Conservation (phyloP, 2,797 vertebrate species). For the Notolabrus celidotus region DNA sequence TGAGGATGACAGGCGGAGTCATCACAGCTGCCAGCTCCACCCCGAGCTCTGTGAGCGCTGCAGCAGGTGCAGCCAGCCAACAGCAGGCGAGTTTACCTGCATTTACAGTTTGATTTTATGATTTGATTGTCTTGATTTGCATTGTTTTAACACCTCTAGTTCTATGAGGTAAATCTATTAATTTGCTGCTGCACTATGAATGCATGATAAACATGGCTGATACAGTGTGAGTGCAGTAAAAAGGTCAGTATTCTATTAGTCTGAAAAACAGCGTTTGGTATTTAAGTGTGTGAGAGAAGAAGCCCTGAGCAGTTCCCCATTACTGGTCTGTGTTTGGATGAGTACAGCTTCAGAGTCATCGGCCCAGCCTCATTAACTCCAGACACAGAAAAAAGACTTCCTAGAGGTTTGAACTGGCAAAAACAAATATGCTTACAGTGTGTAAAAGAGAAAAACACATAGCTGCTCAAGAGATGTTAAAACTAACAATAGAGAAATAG, state of each 20-base stretch:
- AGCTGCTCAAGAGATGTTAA: not conserved
- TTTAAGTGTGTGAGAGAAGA: constrained; percentile 5
- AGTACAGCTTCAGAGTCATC: constrained; percentile 48
- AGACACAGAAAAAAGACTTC: constrained; percentile 44
- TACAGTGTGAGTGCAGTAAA: constrained; percentile 9
- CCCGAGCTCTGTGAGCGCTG: constrained; percentile 79
- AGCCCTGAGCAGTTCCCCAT: constrained; percentile 33
- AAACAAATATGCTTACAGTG: constrained; percentile 26
- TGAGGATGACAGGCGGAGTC: constrained; percentile 94
- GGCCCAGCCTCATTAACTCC: constrained; percentile 49
- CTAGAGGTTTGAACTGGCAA: constrained; percentile 9
- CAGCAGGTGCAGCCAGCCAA: constrained; percentile 69
- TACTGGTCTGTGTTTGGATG: constrained; percentile 35
- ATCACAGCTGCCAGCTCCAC: constrained; percentile 91
- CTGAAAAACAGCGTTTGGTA: constrained; percentile 10
- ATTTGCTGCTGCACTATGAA: constrained; percentile 7
- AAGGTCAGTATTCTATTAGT: constrained; percentile 13
- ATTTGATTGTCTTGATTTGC: not conserved
- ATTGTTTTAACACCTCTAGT: not conserved
- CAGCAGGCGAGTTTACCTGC: constrained; percentile 84
- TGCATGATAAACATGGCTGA: constrained; percentile 2
- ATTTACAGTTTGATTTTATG: not conserved
- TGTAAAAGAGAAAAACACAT: not conserved
- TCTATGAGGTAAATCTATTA: not conserved
- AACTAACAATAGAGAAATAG: not conserved